Conservation (phyloP, 2,888 invertebrate genomes). For the Notodonta dromedarius region DNA sequence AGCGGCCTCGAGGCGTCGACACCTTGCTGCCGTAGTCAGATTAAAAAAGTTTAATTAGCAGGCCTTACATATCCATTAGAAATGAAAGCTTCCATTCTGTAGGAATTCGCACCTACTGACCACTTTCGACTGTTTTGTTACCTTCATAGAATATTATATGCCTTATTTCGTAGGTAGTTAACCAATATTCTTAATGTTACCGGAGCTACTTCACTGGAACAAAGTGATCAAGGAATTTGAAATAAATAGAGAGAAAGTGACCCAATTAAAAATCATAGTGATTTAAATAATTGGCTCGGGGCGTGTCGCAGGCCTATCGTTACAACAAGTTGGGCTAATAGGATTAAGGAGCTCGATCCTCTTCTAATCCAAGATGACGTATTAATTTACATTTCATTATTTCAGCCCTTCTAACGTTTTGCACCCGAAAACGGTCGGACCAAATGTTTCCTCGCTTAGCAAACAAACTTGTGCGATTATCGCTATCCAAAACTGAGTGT, state of each 20-base stretch:
- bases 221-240: no score
- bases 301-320: slow-evolving; percentile 43
- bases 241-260: slow-evolving; percentile 21
- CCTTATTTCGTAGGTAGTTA: background rate
- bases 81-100: slow-evolving; percentile 28
- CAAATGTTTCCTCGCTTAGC: slow-evolving; percentile 23
- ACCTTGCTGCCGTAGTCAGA: slow-evolving; percentile 63
- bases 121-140: background rate
- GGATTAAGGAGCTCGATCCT: slow-evolving; percentile 60
- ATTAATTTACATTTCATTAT: slow-evolving; percentile 70
- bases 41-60: slow-evolving; percentile 78
- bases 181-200: background rate
- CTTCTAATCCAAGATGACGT: slow-evolving; percentile 60
- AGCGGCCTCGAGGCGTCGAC: slow-evolving; percentile 68
- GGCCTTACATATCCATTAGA: slow-evolving; percentile 54
- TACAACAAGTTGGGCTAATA: slow-evolving; percentile 54
- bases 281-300: slow-evolving; percentile 37
- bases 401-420: slow-evolving; percentile 33
- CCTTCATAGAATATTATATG: background rate
- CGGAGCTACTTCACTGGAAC: no score
- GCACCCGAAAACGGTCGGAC: slow-evolving; percentile 22
- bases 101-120: slow-evolving; percentile 16
- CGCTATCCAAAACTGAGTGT: slow-evolving; percentile 12
- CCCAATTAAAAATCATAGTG: slow-evolving; percentile 40
- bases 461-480: slow-evolving; percentile 21